Evolutionary conservation across 2,888 invertebrate species (phyloP).

Genomic region (Rutpela maculata): DNA sequence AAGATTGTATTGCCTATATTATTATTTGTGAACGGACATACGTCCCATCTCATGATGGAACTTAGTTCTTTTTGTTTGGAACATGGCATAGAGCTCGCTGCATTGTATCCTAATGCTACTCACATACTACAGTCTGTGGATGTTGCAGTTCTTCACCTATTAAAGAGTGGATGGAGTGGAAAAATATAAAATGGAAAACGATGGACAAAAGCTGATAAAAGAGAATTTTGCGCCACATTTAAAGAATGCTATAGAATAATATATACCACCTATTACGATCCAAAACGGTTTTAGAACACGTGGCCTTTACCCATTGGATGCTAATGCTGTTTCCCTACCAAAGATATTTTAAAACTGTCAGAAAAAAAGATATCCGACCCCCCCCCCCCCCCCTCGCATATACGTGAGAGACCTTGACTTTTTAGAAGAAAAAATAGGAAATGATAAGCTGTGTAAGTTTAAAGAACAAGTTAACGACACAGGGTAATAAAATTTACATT

Average conservation of each 20-base stretch:
- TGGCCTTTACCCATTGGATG: conserved; percentile 45
- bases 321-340: conserved; percentile 40
- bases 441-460: neutral
- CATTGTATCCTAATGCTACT: conserved; percentile 25
- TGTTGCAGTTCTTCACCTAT: conserved; percentile 25
- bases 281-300: conserved; percentile 44
- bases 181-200: conserved; percentile 36
- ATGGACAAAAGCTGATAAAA: conserved; percentile 36
- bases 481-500: neutral
- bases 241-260: conserved; percentile 18
- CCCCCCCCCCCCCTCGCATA: neutral
- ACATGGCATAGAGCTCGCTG: conserved; percentile 14
- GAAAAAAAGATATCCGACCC: neutral
- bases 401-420: conserved; percentile 2
- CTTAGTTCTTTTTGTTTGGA: conserved; percentile 23
- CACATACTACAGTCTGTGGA: conserved; percentile 31
- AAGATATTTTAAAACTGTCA: conserved; percentile 39
- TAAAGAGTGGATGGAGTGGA: conserved; percentile 33
- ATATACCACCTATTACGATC: conserved; percentile 22
- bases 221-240: conserved; percentile 36
- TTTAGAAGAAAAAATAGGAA: conserved; percentile 15
- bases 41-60: conserved; percentile 22
- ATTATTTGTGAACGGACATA: neutral
- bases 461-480: neutral
- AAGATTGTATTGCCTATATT: neutral